Evolutionary conservation across 2,113 vertebrate genomes (phyloP), one percentile per base, ranked within the genome.

Genomic region (Phrynocephalus versicolor): DNA sequence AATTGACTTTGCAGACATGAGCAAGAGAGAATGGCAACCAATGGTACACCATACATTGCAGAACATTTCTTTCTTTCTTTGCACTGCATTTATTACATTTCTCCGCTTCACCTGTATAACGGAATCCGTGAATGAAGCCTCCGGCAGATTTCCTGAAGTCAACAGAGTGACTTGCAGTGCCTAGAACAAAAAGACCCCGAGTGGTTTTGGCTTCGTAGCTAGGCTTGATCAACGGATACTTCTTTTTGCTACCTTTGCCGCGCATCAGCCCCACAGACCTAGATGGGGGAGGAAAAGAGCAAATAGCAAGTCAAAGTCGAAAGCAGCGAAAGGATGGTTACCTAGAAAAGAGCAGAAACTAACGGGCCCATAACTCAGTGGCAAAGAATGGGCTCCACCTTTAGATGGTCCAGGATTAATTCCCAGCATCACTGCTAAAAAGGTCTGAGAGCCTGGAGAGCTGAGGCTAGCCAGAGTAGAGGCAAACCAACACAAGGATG

Each of bases 41-140:
- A 33, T 39, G 45, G 45, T 27, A 57, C 7, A 16, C 10, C 16
- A 9, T 57, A 51, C 25, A 25, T 65, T 8, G 1, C 37, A 70
- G 33, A 58, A 33, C 75, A n/a, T 37, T 14, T 14, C 16, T 83
- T 37, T 75, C 35, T 1, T 81, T 51, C 58, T 85, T 0, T 4
- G 55, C 69, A 69, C n/a, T 4, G 70, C 55, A 30, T 64, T 62
- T 80, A 45, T 64, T 75, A 62, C 30, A 65, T 2, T 2, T n/a
- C 64, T 35, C 19, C 5, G 55, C 84, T 96, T 96, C 85, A 99
- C 99, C 97, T 94, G 97, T 99, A 91, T 99, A 99, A n/a, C 98
- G 97, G 89, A 99, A 99, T 25, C 99, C 99, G 25, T 99, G 99
- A 92, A 99, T 94, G 88, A 99, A 99, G 73, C 99, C 98, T 3